Evolutionary conservation across 2,113 vertebrate species (phyloP), one percentile per base, ranked within the genome.

Genomic region (Cyanoramphus novaezelandiae): DNA sequence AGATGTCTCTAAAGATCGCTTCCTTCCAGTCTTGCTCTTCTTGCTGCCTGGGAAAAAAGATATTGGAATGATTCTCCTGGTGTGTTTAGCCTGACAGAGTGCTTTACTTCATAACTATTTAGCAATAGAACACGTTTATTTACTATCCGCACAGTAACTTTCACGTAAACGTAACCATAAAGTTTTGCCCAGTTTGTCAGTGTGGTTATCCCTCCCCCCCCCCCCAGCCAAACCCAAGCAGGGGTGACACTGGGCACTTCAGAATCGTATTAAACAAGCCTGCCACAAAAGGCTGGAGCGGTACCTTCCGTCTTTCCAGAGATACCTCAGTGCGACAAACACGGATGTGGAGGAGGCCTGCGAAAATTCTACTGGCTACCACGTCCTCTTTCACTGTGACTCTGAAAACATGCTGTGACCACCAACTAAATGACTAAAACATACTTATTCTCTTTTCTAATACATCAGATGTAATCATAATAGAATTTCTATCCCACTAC

Each of bases 141-240:
- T 75, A 44, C 47, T 50, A 6, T 13, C 27, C 10, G 4, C 49
- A 52, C 18, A 7, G 2, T 88, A 60, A 76, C 15, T 72, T 65
- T 39, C 19, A 43, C 2, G 0, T 14, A 82, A 18, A 16, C 6
- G 0, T 31, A 82, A 37, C 8, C 52, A 3, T 5, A 46, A 23
- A 7, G 12, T 52, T 76, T 72, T 57, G 9, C 39, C 57, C 4
- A 1, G 8, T 2, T 19, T 79, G 7, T 70, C 31, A n/a, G 7
- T 4, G 28, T 53, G 17, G 18, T 35, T 65, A 69, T 13, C 3
- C 2, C 18, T 6, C 57, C 10, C 28, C 17, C 15, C 8, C 29
- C 10, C 52, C 16, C 19, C 12, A 9, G 9, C 28, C 7, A 44
- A 27, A 27, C 35, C 1, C 23, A 59, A 63, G 55, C 74, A 81